Base-by-base conservation (phyloP, 2,797 vertebrate genomes). In the Cryptoprocta ferox region DNA sequence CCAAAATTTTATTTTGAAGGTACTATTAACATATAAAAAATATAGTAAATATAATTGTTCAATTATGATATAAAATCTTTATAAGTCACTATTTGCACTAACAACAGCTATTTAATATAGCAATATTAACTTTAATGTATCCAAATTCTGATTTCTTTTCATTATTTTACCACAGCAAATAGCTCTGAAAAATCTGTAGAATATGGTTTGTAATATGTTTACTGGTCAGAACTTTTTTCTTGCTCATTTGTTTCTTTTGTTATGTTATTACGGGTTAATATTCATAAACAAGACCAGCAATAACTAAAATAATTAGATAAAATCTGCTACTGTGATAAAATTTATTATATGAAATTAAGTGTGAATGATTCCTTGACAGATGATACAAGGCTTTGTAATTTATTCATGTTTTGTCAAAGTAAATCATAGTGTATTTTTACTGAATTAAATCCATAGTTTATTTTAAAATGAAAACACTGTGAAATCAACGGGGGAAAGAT, bases 221-320 rank as follows among this genome's bases (percentile, higher is more conserved):
- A 84, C 37, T 95, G 21, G 10, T 84, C 9, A 81, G 28, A 73
- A 82, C 9, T 14, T 59, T 28, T 90, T 45, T 30, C 45, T 75
- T 84, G 6, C 1, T 81, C 30, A 68, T 88, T 65, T 88, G 14
- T 5, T 90, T 59, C 9, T 87, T 50, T 65, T n/a, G 39, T 3
- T 59, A 48, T 85, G 14, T 56, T 85, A 9, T 56, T 80, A 75
- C 18, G 16, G 28, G 10, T 37, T 71, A 93, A 89, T 71, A 66
- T 68, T 32, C 65, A 94, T 70, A 84, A 91, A 76, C 0, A 48
- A 9, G 13, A 82, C 3, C 12, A 63, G 14, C 2, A 3, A 61
- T 63, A 53, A 95, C 61, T 92, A 76, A 93, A 89, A 93, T 91
- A 86, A 94, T 35, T 94, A 93, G 19, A 56, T 79, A 53, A 88